These are phyloP conservation scores for Leptopilina clavipes DNA, from an alignment of 1,140 invertebrate genomes.

Conservation along the genomic window DNA sequence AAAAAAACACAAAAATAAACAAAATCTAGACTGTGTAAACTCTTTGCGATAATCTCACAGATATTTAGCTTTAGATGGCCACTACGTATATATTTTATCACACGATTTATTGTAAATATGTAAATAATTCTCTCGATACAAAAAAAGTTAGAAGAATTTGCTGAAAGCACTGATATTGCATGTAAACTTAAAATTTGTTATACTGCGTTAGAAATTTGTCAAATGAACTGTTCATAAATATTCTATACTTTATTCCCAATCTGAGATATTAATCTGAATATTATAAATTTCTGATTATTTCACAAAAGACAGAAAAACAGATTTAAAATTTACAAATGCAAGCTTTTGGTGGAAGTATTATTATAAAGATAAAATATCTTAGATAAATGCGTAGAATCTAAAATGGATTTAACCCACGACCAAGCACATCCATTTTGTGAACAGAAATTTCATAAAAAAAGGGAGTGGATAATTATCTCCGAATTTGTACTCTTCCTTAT, in stretches of 20 bases:
- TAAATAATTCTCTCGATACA: conserved; percentile 48
- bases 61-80: conserved; percentile 49
- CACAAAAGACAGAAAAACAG: not conserved
- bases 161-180: not conserved
- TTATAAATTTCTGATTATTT: too few species aligned
- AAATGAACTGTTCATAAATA: not conserved
- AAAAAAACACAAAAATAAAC: not conserved
- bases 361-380: conserved; percentile 32
- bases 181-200: conserved; percentile 34
- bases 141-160: conserved; percentile 20
- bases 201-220: conserved; percentile 28
- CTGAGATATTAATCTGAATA: too few species aligned
- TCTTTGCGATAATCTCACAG: conserved; percentile 24
- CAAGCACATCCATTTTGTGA: conserved; percentile 37
- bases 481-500: too few species aligned
- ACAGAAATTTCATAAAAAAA: not conserved
- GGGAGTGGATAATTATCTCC: too few species aligned
- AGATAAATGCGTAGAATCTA: conserved; percentile 37
- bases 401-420: conserved; percentile 40
- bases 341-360: conserved; percentile 35
- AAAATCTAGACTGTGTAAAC: conserved; percentile 33
- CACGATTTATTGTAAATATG: conserved; percentile 59
- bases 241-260: too few species aligned
- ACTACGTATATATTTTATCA: conserved; percentile 61
- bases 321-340: conserved; percentile 11